phyloP scores from a whole-genome alignment of 2,113 vertebrate species.

The Brachyistius frenatus region DNA sequence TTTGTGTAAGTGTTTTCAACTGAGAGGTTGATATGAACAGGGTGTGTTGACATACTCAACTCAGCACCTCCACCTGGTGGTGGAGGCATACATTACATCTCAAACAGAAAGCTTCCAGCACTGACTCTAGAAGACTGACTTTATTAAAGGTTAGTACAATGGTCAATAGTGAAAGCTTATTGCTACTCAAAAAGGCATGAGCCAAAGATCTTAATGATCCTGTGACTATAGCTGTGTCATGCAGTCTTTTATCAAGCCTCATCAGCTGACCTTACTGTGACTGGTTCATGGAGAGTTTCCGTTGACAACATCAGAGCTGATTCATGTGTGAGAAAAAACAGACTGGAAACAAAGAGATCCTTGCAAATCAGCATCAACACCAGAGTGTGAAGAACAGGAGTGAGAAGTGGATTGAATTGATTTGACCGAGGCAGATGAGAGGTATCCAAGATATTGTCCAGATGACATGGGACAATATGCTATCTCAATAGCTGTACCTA shows the following conservation, averaged over 20 bases:
- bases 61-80: slow-evolving; percentile 59
- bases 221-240: slow-evolving; percentile 30
- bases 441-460: not conserved
- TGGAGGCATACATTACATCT: not conserved
- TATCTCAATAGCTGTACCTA: too few relatives aligned
- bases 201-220: not conserved
- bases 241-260: slow-evolving; percentile 31
- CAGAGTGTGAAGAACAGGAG: slow-evolving; percentile 7
- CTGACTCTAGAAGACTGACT: not conserved
- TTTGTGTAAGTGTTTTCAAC: not conserved
- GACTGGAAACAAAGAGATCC: slow-evolving; percentile 46
- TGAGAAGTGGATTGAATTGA: slow-evolving; percentile 9
- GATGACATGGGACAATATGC: not conserved
- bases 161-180: not conserved
- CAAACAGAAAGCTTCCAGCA: not conserved
- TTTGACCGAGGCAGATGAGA: not conserved
- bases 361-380: slow-evolving; percentile 26
- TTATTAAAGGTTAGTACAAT: not conserved
- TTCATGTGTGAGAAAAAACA: slow-evolving; percentile 31
- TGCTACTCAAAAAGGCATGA: slow-evolving; percentile 14
- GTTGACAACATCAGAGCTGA: slow-evolving; percentile 26
- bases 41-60: not conserved
- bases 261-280: slow-evolving; percentile 70
- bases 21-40: not conserved
- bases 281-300: slow-evolving; percentile 57